Conservation (phyloP, 2,113 vertebrate genomes). For the Condylura cristata region DNA sequence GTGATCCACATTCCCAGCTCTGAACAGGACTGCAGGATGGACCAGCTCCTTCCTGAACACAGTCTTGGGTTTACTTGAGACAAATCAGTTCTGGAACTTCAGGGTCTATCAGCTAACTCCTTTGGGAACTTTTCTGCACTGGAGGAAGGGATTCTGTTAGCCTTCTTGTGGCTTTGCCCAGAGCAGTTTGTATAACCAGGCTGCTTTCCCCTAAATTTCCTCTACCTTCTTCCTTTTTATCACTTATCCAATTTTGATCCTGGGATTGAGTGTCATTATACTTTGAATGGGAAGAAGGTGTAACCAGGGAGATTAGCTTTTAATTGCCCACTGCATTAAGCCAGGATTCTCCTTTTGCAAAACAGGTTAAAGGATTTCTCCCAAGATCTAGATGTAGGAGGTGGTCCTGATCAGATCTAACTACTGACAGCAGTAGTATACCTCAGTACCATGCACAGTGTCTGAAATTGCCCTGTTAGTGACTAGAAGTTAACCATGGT, state of each 20-base stretch:
- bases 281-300: not conserved
- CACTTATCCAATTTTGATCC: not conserved
- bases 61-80: not conserved
- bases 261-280: not conserved
- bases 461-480: not conserved
- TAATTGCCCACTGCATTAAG: not conserved
- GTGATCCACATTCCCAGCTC: not conserved
- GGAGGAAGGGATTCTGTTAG: not conserved
- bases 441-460: not conserved
- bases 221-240: not conserved
- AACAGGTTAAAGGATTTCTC: not conserved
- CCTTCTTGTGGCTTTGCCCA: not conserved
- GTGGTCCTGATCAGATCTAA: not conserved
- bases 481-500: not conserved
- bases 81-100: not conserved
- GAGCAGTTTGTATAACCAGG: not conserved
- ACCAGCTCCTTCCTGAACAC: not conserved
- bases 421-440: not conserved
- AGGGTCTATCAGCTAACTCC: not conserved
- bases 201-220: not conserved
- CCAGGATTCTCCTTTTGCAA: not conserved
- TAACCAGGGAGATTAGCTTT: not conserved
- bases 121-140: not conserved
- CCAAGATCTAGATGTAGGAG: not conserved
- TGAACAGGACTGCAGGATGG: not conserved